Conservation (phyloP, 2,113 vertebrate genomes). For the Illadopsis cleaveri region DNA sequence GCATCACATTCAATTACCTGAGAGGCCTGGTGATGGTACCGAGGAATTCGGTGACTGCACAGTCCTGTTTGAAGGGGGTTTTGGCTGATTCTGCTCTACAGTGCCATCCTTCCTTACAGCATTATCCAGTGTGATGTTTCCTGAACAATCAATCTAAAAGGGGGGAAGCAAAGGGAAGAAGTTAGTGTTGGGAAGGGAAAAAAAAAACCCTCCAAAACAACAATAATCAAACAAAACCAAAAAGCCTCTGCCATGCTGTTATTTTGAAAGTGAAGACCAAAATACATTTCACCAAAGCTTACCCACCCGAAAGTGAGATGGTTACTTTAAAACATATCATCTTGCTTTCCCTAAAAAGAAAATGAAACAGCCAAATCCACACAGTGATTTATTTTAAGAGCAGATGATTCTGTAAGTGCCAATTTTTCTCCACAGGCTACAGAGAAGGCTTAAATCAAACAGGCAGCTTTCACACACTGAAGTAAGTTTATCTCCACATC, state of each 20-base stretch:
- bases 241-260: background rate
- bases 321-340: background rate
- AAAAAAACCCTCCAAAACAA: background rate
- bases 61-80: conserved; percentile 73
- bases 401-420: background rate
- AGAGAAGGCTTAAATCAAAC: background rate
- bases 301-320: background rate
- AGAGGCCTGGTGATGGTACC: conserved; percentile 78
- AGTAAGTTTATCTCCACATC: background rate
- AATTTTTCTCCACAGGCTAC: background rate
- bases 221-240: background rate
- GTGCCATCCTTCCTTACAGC: conserved; percentile 65
- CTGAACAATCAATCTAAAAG: conserved; percentile 82
- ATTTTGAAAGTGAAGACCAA: background rate
- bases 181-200: background rate
- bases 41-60: conserved; percentile 84
- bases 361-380: background rate
- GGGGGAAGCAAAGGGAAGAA: background rate
- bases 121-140: conserved; percentile 75
- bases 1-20: conserved; percentile 50
- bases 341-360: background rate
- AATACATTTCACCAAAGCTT: background rate
- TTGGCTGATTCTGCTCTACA: conserved; percentile 69
- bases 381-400: background rate
- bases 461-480: background rate